Evolutionary conservation across 2,888 invertebrate genomes (phyloP), one percentile per base, ranked within the genome.

Genomic region (Neoaliturus tenellus): DNA sequence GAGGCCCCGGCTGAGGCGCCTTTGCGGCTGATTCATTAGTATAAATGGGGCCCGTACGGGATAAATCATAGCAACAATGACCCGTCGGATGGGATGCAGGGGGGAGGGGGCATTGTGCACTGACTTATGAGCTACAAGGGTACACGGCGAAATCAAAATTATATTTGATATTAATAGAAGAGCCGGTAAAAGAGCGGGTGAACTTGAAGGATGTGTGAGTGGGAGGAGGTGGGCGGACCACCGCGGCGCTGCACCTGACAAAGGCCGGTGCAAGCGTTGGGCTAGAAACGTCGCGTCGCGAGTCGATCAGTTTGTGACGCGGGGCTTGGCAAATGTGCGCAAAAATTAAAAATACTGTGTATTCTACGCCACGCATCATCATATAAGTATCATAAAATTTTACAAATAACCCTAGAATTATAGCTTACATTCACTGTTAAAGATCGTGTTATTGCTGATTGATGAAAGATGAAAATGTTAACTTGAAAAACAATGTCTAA

Each of bases 91-190:
- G n/a, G n/a, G n/a, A n/a, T n/a, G n/a, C n/a, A n/a, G n/a, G n/a
- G n/a, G n/a, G n/a, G n/a, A n/a, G 75, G 35, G 25, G 35, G 25
- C 78, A 20, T 75, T 75, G 73, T 44, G n/a, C 28, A 14, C 28
- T 75, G 73, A 75, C 28, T 75, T 75, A 75, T 75, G 73, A 4
- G 31, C 35, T 71, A 35, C 71, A 71, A 71, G 28, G 78, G 55
- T 33, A 78, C 33, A 55, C 33, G 17, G 78, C 55, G 28, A 55
- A 78, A 78, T 78, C 55, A 55, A 51, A 78, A 78, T 55, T 78
- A 55, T 78, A 78, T 78, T 78, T 12, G 78, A 78, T 78, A 78
- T 78, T 78, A 78, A 55, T 78, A 78, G 78, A 48, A 48, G 35
- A 55, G 55, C 78, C 78, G 78, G 78, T 55, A 48, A 55, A 78